phyloP scores from a whole-genome alignment of 2,888 invertebrate species.

The Acanthoscelides obtectus region DNA sequence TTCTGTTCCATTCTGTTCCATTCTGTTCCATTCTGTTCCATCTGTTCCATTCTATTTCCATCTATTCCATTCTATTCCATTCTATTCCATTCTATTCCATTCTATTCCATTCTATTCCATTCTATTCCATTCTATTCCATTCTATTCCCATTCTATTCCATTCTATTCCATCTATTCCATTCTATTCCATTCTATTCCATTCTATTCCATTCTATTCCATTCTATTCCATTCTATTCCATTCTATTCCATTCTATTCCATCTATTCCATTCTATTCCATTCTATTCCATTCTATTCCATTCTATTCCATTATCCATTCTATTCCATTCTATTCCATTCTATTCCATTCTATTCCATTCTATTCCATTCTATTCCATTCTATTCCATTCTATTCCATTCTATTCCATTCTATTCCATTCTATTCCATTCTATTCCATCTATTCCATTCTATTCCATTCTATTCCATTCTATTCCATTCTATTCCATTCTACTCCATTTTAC shows the following conservation, averaged over 20 bases:
- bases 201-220: background rate
- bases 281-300: background rate
- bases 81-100: background rate
- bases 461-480: background rate
- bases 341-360: background rate
- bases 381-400: background rate
- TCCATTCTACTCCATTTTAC: background rate
- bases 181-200: background rate
- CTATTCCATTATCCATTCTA: background rate
- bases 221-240: background rate
- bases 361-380: background rate
- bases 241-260: background rate
- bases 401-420: background rate
- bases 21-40: background rate
- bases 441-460: background rate
- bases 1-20: background rate
- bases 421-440: background rate
- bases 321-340: background rate
- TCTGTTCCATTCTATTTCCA: background rate
- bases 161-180: background rate
- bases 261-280: background rate
- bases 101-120: background rate
- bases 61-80: background rate
- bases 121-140: background rate
- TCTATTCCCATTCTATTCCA: background rate